Percentiles rank a stretch among this genome's conserved stretches.
phyloP scores from a whole-genome alignment of 2,888 invertebrate genomes.

The Microplitis manilae region DNA sequence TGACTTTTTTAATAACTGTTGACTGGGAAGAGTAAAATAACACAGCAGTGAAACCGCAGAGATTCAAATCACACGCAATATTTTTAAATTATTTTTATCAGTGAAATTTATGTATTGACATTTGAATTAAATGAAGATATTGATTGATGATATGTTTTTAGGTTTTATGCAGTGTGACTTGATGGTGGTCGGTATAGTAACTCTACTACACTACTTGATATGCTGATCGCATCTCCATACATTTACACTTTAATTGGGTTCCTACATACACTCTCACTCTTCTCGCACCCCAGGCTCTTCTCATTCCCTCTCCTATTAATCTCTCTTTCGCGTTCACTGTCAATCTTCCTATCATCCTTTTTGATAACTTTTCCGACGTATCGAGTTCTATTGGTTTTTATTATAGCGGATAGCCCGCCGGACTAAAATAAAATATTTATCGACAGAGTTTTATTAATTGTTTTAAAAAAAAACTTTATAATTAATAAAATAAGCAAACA shows the following conservation, averaged over 20 bases:
- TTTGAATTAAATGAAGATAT: slow-evolving; percentile 39
- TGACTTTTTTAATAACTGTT: not conserved
- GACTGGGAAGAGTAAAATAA: not conserved
- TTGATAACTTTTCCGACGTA: slow-evolving; percentile 3
- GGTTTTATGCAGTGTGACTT: slow-evolving; percentile 58
- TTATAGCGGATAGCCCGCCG: not conserved
- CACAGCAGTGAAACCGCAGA: not conserved
- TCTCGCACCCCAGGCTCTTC: slow-evolving; percentile 25
- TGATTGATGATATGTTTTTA: slow-evolving; percentile 51
- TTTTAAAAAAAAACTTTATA: too few species aligned
- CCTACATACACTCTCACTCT: slow-evolving; percentile 45
- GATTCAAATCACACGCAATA: not conserved
- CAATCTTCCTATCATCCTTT: not conserved
- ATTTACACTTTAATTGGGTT: slow-evolving; percentile 70
- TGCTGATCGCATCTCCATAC: slow-evolving; percentile 66
- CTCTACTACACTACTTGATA: slow-evolving; percentile 62
- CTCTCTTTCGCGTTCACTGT: slow-evolving; percentile 37
- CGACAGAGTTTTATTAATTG: too few species aligned
- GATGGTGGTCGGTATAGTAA: slow-evolving; percentile 45
- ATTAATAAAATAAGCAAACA: too few species aligned
- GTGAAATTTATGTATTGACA: slow-evolving; percentile 39
- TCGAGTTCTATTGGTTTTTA: not conserved
- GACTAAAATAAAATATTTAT: too few species aligned
- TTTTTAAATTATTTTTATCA: slow-evolving; percentile 7
- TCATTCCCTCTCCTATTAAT: slow-evolving; percentile 32